phyloP scores from a whole-genome alignment of 1,140 invertebrate genomes.

The Aphaenogaster ashmeadi region DNA sequence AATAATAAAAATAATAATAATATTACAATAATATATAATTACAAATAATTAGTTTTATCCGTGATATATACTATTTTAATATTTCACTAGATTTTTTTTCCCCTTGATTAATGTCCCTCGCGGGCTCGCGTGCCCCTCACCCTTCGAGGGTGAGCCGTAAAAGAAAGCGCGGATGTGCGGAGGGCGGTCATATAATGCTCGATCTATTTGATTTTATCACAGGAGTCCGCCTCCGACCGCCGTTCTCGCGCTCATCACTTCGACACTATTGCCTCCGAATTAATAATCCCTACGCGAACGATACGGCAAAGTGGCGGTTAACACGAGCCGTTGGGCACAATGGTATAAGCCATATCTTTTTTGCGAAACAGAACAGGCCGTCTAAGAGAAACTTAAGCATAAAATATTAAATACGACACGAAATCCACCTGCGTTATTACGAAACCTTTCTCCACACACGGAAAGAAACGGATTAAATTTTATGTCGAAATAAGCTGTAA shows the following conservation, averaged over 20 bases:
- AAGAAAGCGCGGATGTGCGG: conserved; percentile 46
- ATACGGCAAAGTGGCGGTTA: conserved; percentile 55
- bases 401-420: conserved; percentile 4
- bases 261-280: conserved; percentile 52
- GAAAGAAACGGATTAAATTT: background rate
- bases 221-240: conserved; percentile 81
- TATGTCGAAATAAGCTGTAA: background rate
- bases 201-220: conserved; percentile 85
- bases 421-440: background rate
- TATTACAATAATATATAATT: conserved; percentile 82
- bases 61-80: conserved; percentile 81
- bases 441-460: background rate
- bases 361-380: background rate
- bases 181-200: conserved; percentile 53
- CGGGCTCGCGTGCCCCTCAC: background rate
- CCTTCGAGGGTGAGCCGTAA: background rate
- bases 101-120: conserved; percentile 73
- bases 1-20: conserved; percentile 79
- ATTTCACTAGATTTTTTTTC: conserved; percentile 86
- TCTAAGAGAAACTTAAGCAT: background rate
- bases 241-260: conserved; percentile 51
- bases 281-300: conserved; percentile 40
- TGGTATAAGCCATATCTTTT: conserved; percentile 40
- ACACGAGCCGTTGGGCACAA: conserved; percentile 31
- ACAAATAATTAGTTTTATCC: conserved; percentile 80